A percentile compares a stretch with the other conserved stretches of the same genome.
Evolutionary conservation across 2,797 vertebrate genomes (phyloP).

Genomic region (Gallinago solitaria): DNA sequence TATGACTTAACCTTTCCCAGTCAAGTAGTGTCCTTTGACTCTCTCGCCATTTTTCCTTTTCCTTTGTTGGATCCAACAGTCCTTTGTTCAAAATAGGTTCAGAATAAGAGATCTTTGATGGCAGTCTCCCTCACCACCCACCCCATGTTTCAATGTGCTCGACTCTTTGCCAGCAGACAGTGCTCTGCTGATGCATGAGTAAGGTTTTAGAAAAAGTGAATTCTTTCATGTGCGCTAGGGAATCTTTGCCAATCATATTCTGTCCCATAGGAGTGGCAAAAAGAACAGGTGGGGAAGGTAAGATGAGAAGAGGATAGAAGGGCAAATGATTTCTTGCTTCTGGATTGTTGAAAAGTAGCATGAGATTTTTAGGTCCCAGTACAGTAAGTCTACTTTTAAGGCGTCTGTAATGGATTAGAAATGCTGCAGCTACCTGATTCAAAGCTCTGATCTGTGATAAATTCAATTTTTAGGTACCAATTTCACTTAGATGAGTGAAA

Average conservation of each 20-base stretch:
- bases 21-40: neutral
- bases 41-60: neutral
- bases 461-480: neutral
- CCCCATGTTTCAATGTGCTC: neutral
- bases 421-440: neutral
- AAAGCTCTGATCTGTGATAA: neutral
- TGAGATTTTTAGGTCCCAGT: neutral
- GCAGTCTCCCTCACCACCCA: neutral
- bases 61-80: neutral
- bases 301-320: neutral
- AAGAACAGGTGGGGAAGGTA: neutral
- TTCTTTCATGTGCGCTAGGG: neutral
- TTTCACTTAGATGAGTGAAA: neutral
- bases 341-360: neutral
- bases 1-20: neutral
- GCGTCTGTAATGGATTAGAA: neutral
- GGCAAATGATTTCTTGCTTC: neutral
- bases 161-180: neutral
- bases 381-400: neutral
- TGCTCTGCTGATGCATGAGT: neutral
- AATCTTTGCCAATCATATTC: neutral
- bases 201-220: neutral
- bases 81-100: neutral
- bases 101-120: neutral
- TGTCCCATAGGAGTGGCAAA: neutral